Base-by-base conservation (phyloP, 2,888 invertebrate genomes). In the Drosophila paracracens region DNA sequence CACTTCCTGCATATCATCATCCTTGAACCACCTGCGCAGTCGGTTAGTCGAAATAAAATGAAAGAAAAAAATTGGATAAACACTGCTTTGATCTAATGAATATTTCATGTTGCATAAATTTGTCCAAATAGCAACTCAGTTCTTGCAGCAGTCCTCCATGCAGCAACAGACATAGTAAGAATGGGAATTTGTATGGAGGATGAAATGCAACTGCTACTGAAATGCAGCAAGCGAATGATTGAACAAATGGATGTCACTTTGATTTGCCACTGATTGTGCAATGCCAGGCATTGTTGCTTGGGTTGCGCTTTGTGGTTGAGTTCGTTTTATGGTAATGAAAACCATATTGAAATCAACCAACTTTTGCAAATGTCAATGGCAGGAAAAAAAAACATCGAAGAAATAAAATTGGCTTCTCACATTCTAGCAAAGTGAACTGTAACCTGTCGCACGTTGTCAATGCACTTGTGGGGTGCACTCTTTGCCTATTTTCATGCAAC, bases 51-150 rank as follows among this genome's bases (percentile, higher is more conserved):
- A 43, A 38, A 25, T 16, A 21, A 11, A 11, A 5, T n/a, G 43
- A 11, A n/a, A 38, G 8, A 18, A 10, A 1, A 16, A 56, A 46
- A 4, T 25, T 16, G 8, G 27, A 8, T 46, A 25, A 62, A 60
- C 27, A 7, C 46, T 52, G 5, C 48, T 62, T 78, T 79, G 76
- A 85, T 82, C 80, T 79, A 78, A 81, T 89, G 89, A 89, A 91
- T 90, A 87, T 91, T 88, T 90, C 82, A 90, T 88, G 80, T 71
- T 76, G 82, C 87, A 79, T 82, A 83, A 87, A 79, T 83, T 87
- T 67, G 60, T 62, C 57, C 61, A 66, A 71, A 69, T 43, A 52
- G 51, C 58, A 46, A 4, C 46, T 16, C 4, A 4, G 2, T 25
- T 8, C 46, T 25, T 25, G 25, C 46, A 25, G 25, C 46, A 16